Evolutionary conservation across 1,140 invertebrate genomes (phyloP), one percentile per base, ranked within the genome.

Genomic region (Drosophila erecta): DNA sequence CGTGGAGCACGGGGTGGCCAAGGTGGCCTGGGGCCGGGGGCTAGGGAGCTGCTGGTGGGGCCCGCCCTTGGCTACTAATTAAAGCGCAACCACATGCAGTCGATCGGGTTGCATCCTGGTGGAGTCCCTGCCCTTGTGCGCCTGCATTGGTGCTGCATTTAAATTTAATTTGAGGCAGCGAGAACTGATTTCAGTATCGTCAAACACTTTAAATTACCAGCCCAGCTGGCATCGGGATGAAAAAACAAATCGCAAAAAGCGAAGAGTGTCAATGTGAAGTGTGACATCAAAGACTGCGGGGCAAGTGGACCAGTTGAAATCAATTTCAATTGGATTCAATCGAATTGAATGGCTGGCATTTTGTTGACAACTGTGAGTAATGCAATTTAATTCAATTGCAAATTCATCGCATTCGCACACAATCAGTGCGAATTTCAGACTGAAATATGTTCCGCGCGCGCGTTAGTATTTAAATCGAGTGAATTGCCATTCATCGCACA

Each of bases 321-420:
- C 79, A 87, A 86, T 87, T 87, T 87, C 75, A 86, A 86, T 86
- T 86, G 83, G 60, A 79, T 86, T 83, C 78, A 87, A 86, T 87
- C 83, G 83, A 76, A 83, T 83, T 86, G 83, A 86, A 87, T 87
- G 77, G 60, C 49, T 81, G 81, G 79, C 83, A 83, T 87, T 83
- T 86, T 86, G 81, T 86, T 86, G 81, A 86, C 83, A 86, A 86
- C 79, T 87, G 83, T 86, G 78, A 86, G 79, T 87, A 86, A 86
- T 86, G 81, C 81, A 86, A 86, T 86, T 87, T 81, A 86, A 87
- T 86, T 87, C 83, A 86, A 86, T 87, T 86, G 81, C 83, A 81
- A 85, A 77, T 85, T 87, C 78, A 86, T 87, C 77, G 81, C 78
- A 51, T 44, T 55, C 27, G 27, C 40, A 47, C 37, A 37, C 37